Conservation (phyloP, 2,888 invertebrate species). For the Pterostichus madidus region DNA sequence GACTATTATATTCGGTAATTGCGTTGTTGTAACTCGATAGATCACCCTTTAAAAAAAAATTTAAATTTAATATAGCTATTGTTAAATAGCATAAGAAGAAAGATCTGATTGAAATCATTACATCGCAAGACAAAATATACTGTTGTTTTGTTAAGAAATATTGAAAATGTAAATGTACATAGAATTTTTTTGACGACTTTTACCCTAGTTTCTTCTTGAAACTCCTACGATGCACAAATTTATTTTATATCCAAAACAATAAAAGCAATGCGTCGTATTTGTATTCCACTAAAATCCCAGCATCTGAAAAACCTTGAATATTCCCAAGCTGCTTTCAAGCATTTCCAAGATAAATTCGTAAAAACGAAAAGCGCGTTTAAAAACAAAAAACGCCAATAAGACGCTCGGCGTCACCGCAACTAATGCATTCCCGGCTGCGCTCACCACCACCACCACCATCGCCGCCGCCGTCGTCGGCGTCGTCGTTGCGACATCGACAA, state of each 20-base stretch:
- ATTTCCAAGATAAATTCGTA: conserved; percentile 44
- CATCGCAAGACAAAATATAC: too few relatives aligned
- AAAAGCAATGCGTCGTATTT: conserved; percentile 22
- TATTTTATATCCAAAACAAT: background rate
- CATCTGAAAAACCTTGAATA: conserved; percentile 28
- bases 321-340: conserved; percentile 50
- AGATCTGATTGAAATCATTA: too few relatives aligned
- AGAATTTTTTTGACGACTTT: too few relatives aligned
- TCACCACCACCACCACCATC: background rate
- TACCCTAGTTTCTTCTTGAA: too few relatives aligned
- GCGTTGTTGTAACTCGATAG: too few relatives aligned
- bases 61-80: too few relatives aligned
- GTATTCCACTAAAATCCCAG: conserved; percentile 4
- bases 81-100: too few relatives aligned
- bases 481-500: conserved; percentile 56
- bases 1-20: too few relatives aligned
- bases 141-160: too few relatives aligned
- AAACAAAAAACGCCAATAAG: conserved; percentile 48
- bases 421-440: conserved; percentile 50
- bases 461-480: background rate
- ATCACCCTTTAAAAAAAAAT: too few relatives aligned
- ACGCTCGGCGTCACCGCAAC: conserved; percentile 38
- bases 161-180: too few relatives aligned
- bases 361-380: conserved; percentile 34
- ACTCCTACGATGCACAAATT: too few relatives aligned